Evolutionary conservation across 2,113 vertebrate species (phyloP), one percentile per base, ranked within the genome.

Genomic region (Helogale parvula): DNA sequence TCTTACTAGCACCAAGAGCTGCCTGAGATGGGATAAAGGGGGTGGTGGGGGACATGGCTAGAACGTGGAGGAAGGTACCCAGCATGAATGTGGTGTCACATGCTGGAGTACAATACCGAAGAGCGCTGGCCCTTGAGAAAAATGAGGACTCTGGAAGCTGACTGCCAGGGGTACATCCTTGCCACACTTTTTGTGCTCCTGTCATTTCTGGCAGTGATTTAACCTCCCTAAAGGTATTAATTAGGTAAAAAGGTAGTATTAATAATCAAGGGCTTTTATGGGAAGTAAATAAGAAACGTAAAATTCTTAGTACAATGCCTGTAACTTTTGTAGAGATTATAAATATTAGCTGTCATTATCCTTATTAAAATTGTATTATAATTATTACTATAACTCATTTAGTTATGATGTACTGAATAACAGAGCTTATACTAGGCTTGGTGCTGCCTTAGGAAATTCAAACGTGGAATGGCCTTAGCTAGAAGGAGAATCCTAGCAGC

Each of bases 261-360:
- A 83, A 66, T 60, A 88, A 69, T 25, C 82, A 83, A 38, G 19
- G 11, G 7, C 33, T 77, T 60, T 21, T 95, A 10, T 82, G 29
- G 95, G 31, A 88, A 80, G 90, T 63, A 93, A 81, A 82, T n/a
- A 86, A 92, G 27, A 89, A 71, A 93, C 31, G 1, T 65, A 68
- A 93, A 85, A 89, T 72, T 47, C 17, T 96, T 82, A 92, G 10
- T 5, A 3, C 14, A 50, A 23, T 74, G 10, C 25, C 47, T 80
- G 13, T 52, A 88, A 80, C 1, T 91, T 93, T 83, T 57, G 88
- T 95, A 85, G n/a, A 72, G 27, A 96, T 54, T 93, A 88, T 47
- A 54, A 72, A 66, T 81, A 83, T 54, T 69, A 83, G 19, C 14
- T 54, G 63, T 31, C 31, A 63, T 52, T 60, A 57, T 4, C 5